These are phyloP conservation scores for Sphecodes monilicornis DNA, from an alignment of 2,888 invertebrate species.

Conservation along the genomic window DNA sequence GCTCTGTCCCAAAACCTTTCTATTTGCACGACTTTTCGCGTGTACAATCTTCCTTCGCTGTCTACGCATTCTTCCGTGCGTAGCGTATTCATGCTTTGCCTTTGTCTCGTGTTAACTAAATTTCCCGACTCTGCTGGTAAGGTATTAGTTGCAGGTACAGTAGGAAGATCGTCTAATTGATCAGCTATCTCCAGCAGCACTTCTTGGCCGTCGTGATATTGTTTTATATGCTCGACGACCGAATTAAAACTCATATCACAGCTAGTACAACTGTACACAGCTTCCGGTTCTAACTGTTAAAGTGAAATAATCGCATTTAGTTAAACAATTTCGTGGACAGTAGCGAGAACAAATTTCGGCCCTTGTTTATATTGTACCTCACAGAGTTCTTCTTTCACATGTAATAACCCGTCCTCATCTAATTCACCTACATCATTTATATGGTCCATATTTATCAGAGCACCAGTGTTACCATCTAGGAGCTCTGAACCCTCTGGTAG, in stretches of 20 bases:
- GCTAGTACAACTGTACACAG: slow-evolving; percentile 88
- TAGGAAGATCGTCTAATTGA: slow-evolving; percentile 72
- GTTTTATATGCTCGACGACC: slow-evolving; percentile 88
- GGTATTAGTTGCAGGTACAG: slow-evolving; percentile 53
- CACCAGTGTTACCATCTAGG: slow-evolving; percentile 65
- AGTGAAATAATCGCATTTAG: slow-evolving; percentile 14
- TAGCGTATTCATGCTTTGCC: slow-evolving; percentile 83
- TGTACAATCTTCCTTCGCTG: slow-evolving; percentile 85
- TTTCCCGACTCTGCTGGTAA: slow-evolving; percentile 57
- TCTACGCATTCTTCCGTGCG: slow-evolving; percentile 85
- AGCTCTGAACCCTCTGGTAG: slow-evolving; percentile 73
- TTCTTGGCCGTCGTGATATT: slow-evolving; percentile 89
- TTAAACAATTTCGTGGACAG: background rate
- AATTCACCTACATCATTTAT: slow-evolving; percentile 73
- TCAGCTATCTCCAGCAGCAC: slow-evolving; percentile 87
- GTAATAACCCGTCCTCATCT: slow-evolving; percentile 72
- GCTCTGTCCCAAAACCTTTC: slow-evolving; percentile 86
- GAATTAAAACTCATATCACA: slow-evolving; percentile 88
- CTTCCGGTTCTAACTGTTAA: slow-evolving; percentile 77
- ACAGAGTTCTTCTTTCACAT: slow-evolving; percentile 78
- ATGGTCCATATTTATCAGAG: slow-evolving; percentile 74
- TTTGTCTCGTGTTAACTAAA: slow-evolving; percentile 69
- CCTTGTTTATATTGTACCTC: slow-evolving; percentile 73
- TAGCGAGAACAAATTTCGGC: background rate
- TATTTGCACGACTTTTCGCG: slow-evolving; percentile 86